phyloP scores from a whole-genome alignment of 1,140 invertebrate species.

The Hirudo medicinalis region DNA sequence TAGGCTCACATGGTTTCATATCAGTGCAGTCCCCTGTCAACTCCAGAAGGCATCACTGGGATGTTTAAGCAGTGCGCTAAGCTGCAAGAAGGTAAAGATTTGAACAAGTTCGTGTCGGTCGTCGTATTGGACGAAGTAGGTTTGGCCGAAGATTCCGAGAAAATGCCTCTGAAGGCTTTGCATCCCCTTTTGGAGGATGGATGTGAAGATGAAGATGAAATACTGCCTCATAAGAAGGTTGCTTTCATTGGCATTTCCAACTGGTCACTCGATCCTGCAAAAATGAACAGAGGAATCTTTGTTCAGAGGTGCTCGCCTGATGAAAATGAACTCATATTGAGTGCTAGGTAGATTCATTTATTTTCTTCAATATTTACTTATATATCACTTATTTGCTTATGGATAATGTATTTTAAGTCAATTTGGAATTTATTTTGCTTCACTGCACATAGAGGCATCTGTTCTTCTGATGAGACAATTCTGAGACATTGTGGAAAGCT shows the following conservation, averaged over 20 bases:
- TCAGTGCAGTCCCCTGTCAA: constrained; percentile 35
- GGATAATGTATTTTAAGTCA: neutral
- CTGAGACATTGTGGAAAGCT: constrained; percentile 20
- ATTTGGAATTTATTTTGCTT: neutral
- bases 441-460: constrained; percentile 30
- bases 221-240: constrained; percentile 30
- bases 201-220: constrained; percentile 29
- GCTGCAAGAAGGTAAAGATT: constrained; percentile 31
- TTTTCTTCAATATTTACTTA: neutral
- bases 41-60: constrained; percentile 33
- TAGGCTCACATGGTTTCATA: constrained; percentile 35
- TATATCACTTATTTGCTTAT: neutral
- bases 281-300: constrained; percentile 36
- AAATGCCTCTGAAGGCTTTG: constrained; percentile 37
- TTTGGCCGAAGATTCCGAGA: constrained; percentile 33
- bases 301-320: constrained; percentile 33
- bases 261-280: constrained; percentile 37
- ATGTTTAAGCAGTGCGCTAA: constrained; percentile 32
- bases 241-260: constrained; percentile 38
- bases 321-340: constrained; percentile 28
- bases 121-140: constrained; percentile 38
- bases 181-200: constrained; percentile 34
- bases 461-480: constrained; percentile 25
- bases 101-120: constrained; percentile 31
- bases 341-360: constrained; percentile 26